Base-by-base conservation (phyloP, 1,140 invertebrate species). In the Camponotus pennsylvanicus region DNA sequence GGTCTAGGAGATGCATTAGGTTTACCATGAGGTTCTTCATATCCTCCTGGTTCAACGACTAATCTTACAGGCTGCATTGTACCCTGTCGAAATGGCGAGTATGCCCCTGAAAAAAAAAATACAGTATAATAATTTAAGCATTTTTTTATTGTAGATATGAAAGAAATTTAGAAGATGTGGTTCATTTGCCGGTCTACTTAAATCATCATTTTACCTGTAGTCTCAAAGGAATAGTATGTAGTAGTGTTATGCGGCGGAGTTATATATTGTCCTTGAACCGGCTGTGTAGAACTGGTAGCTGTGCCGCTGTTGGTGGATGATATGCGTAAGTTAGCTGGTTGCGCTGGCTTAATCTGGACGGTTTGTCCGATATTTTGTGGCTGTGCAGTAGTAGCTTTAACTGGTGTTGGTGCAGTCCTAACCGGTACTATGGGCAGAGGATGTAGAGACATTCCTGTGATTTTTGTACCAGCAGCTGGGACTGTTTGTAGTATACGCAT, bases 1-100 rank as follows among this genome's bases (percentile, higher is more conserved):
- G 97, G 97, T 91, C 97, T 93, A 5, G 97, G 97, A 52, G 97
- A 97, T 32, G 97, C 96, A 87, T 96, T 97, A 11, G 96, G 95
- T 92, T 96, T 97, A 52, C 93, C 91, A 69, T 95, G 94, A 1
- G 93, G 92, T 88, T 95, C 95, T 66, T 95, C 94, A 27, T 94
- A 95, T 32, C 92, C 90, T 32, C 92, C 90, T 45, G 94, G 92
- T 34, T 95, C 95, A 32, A 95, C 94, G 55, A 95, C 87, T 27
- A 95, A 85, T 64, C 95, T 91, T 7, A 95, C 92, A 18, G 94
- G 94, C 52, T 93, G 94, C 5, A 93, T 92, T 1, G 92, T 80
- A 21, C 92, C 87, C 86, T 93, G 94, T 42, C 94, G 92, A 83
- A 94, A 95, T 76, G 93, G 95, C 11, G 94, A 91, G 80, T 95